A percentile compares a stretch with the other conserved stretches of the same genome.
phyloP scores from a whole-genome alignment of 2,888 invertebrate genomes.

The Venusia cambrica region DNA sequence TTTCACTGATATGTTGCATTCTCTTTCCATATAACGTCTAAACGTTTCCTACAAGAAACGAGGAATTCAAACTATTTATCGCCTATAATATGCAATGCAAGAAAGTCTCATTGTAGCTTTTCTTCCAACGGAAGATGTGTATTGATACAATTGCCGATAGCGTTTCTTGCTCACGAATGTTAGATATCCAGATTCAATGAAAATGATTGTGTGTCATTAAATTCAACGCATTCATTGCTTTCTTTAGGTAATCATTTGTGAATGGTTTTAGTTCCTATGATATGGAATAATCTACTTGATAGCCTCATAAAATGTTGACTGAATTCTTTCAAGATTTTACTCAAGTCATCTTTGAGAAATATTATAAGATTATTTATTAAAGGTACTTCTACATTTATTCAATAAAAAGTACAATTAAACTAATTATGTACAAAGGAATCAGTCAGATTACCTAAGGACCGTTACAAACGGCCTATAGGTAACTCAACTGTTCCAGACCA shows the following conservation, averaged over 20 bases:
- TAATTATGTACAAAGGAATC: too few relatives aligned
- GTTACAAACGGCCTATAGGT: too few relatives aligned
- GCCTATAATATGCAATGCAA: constrained; percentile 27
- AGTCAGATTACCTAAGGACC: too few relatives aligned
- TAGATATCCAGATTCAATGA: constrained; percentile 18
- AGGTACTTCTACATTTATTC: too few relatives aligned
- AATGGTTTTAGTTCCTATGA: neutral
- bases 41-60: constrained; percentile 25
- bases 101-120: constrained; percentile 27
- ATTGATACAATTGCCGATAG: constrained; percentile 26
- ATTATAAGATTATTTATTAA: too few relatives aligned
- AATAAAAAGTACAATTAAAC: too few relatives aligned
- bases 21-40: constrained; percentile 29
- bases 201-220: constrained; percentile 10
- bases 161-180: constrained; percentile 18
- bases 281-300: too few relatives aligned
- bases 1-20: constrained; percentile 39
- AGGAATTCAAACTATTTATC: constrained; percentile 28
- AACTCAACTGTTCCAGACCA: too few relatives aligned
- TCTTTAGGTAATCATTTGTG: constrained; percentile 6
- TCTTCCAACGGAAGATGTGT: constrained; percentile 25
- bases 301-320: too few relatives aligned
- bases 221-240: constrained; percentile 7
- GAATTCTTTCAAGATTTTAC: too few relatives aligned
- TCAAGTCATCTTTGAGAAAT: too few relatives aligned